A percentile compares a stretch with the other conserved stretches of the same genome.
Conservation (phyloP, 2,888 invertebrate genomes). For the Gortyna flavago region DNA sequence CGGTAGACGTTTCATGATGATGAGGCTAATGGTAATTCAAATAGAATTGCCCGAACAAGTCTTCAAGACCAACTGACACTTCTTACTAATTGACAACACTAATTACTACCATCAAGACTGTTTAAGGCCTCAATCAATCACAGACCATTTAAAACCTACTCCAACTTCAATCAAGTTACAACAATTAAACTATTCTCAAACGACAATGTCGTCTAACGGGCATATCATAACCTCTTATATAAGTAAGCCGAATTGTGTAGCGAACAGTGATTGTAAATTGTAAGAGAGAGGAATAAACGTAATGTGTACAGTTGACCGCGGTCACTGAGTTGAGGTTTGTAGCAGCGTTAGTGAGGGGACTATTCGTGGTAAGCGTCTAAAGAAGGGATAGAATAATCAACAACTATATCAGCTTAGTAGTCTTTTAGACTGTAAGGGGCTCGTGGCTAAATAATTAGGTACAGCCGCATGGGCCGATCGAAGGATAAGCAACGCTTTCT, state of each 20-base stretch:
- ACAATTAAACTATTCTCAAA: conserved; percentile 42
- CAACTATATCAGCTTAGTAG: no score
- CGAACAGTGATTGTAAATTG: conserved; percentile 31
- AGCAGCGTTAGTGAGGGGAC: conserved; percentile 39
- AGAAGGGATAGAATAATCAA: background rate
- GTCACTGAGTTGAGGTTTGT: conserved; percentile 37
- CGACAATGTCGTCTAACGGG: conserved; percentile 36
- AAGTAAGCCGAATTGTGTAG: conserved; percentile 8
- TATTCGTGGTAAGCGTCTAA: background rate
- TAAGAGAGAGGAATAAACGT: conserved; percentile 44
- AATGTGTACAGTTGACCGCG: conserved; percentile 45
- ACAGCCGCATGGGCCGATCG: background rate
- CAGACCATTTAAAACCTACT: conserved; percentile 34
- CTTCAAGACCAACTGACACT: conserved; percentile 12
- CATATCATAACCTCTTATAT: conserved; percentile 33
- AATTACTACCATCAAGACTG: conserved; percentile 31
- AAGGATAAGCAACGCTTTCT: background rate
- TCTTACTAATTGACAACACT: conserved; percentile 38
- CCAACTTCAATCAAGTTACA: conserved; percentile 43
- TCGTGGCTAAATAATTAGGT: background rate
- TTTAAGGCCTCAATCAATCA: conserved; percentile 50
- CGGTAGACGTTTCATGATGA: background rate
- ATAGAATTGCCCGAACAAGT: background rate
- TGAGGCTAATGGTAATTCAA: background rate
- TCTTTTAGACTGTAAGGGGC: background rate